Base-by-base conservation (phyloP, 2,113 vertebrate genomes). In the Corythoichthys haematopterus region DNA sequence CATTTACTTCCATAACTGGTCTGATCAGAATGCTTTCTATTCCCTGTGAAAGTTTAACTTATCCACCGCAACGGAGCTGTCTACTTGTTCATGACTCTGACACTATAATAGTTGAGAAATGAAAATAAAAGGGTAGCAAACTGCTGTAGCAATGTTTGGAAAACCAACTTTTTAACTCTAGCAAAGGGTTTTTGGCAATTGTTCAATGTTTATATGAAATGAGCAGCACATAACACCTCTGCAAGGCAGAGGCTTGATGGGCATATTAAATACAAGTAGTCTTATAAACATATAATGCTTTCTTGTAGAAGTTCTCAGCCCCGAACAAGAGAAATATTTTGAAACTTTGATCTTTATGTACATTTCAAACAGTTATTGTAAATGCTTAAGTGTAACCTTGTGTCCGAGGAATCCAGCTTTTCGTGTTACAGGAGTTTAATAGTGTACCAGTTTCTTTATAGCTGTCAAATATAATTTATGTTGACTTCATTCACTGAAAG, bases 401-500 rank as follows among this genome's bases (percentile, higher is more conserved):
- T 62, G 15, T 87, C 66, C 72, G 79, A 83, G 77, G 75, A 89
- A 84, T 76, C 71, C 80, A 74, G 66, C 64, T 79, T 79, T 80
- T 46, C 78, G 70, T 59, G 58, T 79, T 80, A 75, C 72, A 64
- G 66, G 64, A 79, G 70, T 83, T 82, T 82, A 85, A 82, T 80
- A 69, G 79, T 58, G 77, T 78, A 68, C 71, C 68, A 52, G 64
- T 76, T 58, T 63, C 82, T 90, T 90, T 88, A 90, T 80, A 85
- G 87, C 80, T 77, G 66, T 89, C 85, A 89, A 85, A 86, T 70
- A 77, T 88, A 83, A 88, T 90, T 85, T 59, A 63, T 76, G 60
- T 72, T 68, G 69, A 89, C 75, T 71, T 88, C 87, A 90, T 90
- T 88, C 85, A 77, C 70, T 53, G 70, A 85, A 80, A 80, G 74